Percentiles rank a stretch among this genome's conserved stretches.
phyloP scores from a whole-genome alignment of 2,113 vertebrate species.

The Elgaria multicarinata region DNA sequence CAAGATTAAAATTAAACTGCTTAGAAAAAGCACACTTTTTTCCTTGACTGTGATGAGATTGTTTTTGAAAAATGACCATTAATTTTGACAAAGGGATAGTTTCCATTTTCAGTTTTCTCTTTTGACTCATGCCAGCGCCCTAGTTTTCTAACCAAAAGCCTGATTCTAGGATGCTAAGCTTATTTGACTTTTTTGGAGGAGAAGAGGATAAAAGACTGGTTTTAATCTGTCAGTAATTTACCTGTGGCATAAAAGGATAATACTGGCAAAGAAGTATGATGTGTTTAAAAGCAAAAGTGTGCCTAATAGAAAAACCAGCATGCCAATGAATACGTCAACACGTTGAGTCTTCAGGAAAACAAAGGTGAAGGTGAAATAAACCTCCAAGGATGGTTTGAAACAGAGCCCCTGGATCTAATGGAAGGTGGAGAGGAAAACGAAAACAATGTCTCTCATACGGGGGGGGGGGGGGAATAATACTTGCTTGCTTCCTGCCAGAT shows the following conservation, averaged over 20 bases:
- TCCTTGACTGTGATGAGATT: background rate
- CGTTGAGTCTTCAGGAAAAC: slow-evolving; percentile 29
- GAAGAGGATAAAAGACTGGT: slow-evolving; percentile 54
- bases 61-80: rapidly evolving
- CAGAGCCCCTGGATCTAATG: slow-evolving; percentile 1
- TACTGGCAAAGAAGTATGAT: background rate
- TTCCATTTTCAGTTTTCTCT: slow-evolving; percentile 49
- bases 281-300: background rate
- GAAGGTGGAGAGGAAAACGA: background rate
- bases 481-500: rapidly evolving
- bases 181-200: slow-evolving; percentile 38
- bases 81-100: background rate
- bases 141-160: slow-evolving; percentile 43
- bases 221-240: slow-evolving; percentile 49
- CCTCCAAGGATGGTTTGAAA: slow-evolving; percentile 14
- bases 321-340: slow-evolving; percentile 18
- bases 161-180: slow-evolving; percentile 36
- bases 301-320: background rate
- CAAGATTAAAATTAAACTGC: slow-evolving; percentile 14
- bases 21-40: background rate
- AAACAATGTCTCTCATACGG: background rate
- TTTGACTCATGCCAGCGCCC: slow-evolving; percentile 31
- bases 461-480: rapidly evolving
- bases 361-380: rapidly evolving
- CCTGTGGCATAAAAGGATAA: background rate